Conservation (phyloP, 1,140 invertebrate genomes). For the Globodera rostochiensis region DNA sequence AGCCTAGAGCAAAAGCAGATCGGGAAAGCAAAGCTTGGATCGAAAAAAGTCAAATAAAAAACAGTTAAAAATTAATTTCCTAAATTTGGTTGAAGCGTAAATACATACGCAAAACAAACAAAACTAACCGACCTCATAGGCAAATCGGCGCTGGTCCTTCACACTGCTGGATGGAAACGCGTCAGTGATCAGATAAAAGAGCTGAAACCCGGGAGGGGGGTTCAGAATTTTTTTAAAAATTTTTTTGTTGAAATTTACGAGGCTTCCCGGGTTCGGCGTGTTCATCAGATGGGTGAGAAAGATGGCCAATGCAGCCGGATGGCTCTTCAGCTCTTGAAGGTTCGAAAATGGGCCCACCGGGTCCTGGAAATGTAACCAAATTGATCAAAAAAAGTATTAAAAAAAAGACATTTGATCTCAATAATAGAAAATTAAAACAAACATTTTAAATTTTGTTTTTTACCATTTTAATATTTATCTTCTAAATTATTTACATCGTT, state of each 20-base stretch:
- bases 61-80: no score
- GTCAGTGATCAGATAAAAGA: constrained; percentile 85
- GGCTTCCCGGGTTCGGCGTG: constrained; percentile 43
- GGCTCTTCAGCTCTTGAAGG: constrained; percentile 36
- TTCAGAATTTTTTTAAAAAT: background rate
- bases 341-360: constrained; percentile 39
- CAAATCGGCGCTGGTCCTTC: constrained; percentile 91
- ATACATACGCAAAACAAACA: no score
- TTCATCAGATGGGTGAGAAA: constrained; percentile 45
- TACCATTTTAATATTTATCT: background rate
- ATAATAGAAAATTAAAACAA: no score
- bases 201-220: constrained; percentile 67
- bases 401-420: no score
- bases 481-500: constrained; percentile 12
- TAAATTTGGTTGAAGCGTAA: no score
- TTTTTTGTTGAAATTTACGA: constrained; percentile 26
- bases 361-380: constrained; percentile 23
- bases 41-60: no score
- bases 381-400: no score
- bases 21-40: no score
- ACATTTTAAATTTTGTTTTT: no score
- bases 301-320: constrained; percentile 40
- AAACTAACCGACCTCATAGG: constrained; percentile 79
- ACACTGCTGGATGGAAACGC: constrained; percentile 76
- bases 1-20: no score